Evolutionary conservation across 1,140 invertebrate species (phyloP), one percentile per base, ranked within the genome.

Genomic region (Ptiloglossa arizonensis): DNA sequence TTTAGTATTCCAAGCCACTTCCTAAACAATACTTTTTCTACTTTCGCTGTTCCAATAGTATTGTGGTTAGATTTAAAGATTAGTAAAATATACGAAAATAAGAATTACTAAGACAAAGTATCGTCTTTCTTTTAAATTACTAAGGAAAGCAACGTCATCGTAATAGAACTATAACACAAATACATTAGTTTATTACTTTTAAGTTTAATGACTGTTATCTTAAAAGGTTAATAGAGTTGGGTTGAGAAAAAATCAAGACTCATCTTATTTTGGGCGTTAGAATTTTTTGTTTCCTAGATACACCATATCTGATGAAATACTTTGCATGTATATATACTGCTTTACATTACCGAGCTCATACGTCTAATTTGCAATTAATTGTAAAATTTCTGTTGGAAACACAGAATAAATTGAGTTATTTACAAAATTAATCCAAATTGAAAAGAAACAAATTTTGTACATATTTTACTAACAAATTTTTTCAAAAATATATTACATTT

Each of bases 211-310:
- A 9, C 11, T 70, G 27, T 8, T 8, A 32, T 22, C 3, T 44
- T 44, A 52, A n/a, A n/a, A n/a, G n/a, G n/a, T n/a, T n/a, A n/a
- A 48, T 0, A 41, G 46, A 29, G 11, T 27, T 2, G 4, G 19
- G 24, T 67, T 29, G 13, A 44, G 17, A 52, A 62, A 60, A 13
- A 5, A 67, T 22, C 29, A 44, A 66, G 0, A 29, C 15, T 66
- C 35, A 74, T 67, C 38, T 67, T 67, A 56, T 56, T 74, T 46
- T 38, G 22, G 17, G 8, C 5, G 1, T 44, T 32, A 13, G 35
- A 66, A 66, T 74, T 64, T 74, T 15, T 73, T 73, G 13, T 66
- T 52, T 72, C 9, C 50, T 44, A 35, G 8, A 66, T 66, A 66
- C 48, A 66, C 15, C 48, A 66, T 66, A 67, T 19, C 24, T 66